Base-by-base conservation (phyloP, 1,140 invertebrate species). In the Armadillidium nasatum region DNA sequence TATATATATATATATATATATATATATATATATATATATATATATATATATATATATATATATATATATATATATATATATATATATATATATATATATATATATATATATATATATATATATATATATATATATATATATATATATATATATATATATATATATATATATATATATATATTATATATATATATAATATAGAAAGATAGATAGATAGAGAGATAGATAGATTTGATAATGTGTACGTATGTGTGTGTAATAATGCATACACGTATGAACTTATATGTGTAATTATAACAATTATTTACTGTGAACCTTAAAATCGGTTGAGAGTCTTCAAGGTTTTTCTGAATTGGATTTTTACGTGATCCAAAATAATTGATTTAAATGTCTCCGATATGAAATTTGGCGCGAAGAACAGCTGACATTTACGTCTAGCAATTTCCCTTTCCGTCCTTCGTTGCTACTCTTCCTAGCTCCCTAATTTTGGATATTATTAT, bases 71-170 rank as follows among this genome's bases (percentile, higher is more conserved):
- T 22, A 67, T 22, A 67, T 22, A 6, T 3, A 21, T 67, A 67
- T 21, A 21, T 21, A 21, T 21, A 67, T 67, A 67, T 67, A 67
- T 19, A 21, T 67, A 22, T 21, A 21, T 21, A 21, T 21, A 67
- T 67, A 21, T 21, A 67, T 67, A 67, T 19, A 67, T 22, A 67
- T 19, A 67, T 67, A 67, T 19, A 67, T 19, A 67, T 19, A 67
- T 21, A 19, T 21, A 21, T 67, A 22, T 21, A 67, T 22, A 67
- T 22, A 67, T 22, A 67, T 22, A 67, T 22, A 67, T 22, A 67
- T 22, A 67, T 22, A 67, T 22, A 67, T 22, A 67, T 22, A 67
- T 22, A 67, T 22, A 67, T 22, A 67, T 22, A 67, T 22, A 67
- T 22, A 67, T 22, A 67, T 22, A 67, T 22, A 67, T 22, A 67